Percentiles rank a stretch among this genome's conserved stretches.
Evolutionary conservation across 2,888 invertebrate species (phyloP).

Genomic region (Orthonevra nobilis): DNA sequence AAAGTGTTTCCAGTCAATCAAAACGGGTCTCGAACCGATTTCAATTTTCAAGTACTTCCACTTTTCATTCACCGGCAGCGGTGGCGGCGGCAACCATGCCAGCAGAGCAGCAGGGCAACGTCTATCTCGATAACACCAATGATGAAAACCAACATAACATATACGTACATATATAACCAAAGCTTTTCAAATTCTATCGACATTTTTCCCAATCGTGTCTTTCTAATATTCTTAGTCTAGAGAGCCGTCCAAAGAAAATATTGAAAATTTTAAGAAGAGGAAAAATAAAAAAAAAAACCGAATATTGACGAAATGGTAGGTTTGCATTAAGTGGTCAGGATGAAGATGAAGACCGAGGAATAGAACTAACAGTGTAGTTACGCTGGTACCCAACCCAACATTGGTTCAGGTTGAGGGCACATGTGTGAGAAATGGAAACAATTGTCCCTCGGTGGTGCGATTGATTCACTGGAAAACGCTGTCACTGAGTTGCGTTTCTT

Average conservation of each 20-base stretch:
- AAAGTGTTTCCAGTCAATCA: constrained; percentile 57
- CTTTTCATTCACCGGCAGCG: constrained; percentile 6
- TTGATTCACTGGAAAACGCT: constrained; percentile 56
- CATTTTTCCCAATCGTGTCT: not conserved
- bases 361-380: constrained; percentile 8
- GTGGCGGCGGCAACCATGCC: constrained; percentile 2
- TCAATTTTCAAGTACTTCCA: constrained; percentile 48
- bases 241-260: constrained; percentile 42
- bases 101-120: not conserved
- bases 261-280: constrained; percentile 52
- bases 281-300: too few species aligned
- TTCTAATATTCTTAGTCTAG: constrained; percentile 15
- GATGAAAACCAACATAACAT: not conserved
- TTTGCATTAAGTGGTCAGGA: constrained; percentile 20
- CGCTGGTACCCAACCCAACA: constrained; percentile 19
- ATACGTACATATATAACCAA: constrained; percentile 15
- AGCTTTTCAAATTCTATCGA: constrained; percentile 48
- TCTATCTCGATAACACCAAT: constrained; percentile 9
- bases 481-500: constrained; percentile 33
- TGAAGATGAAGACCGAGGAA: not conserved
- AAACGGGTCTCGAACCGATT: constrained; percentile 47
- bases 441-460: constrained; percentile 44
- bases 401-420: constrained; percentile 15
- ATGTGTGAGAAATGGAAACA: constrained; percentile 65
- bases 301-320: constrained; percentile 41